A percentile compares a stretch with the other conserved stretches of the same genome.
Evolutionary conservation across 2,888 invertebrate species (phyloP).

Genomic region (Agrochola lota): DNA sequence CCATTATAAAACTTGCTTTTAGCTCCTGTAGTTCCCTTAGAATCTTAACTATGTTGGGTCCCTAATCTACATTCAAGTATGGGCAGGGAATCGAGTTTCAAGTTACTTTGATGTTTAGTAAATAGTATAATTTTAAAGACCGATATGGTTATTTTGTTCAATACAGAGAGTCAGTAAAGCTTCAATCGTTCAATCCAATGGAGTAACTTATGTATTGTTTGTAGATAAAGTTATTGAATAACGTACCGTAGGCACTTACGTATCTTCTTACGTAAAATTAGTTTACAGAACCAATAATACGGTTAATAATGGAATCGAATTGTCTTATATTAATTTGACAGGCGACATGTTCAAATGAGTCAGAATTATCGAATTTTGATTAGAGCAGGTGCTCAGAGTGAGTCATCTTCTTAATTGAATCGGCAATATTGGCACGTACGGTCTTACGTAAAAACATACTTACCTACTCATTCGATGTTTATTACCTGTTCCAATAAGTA

Average conservation of each 20-base stretch:
- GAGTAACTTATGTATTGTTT: too few relatives aligned
- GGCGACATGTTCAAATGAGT: constrained; percentile 32
- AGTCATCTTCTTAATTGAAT: constrained; percentile 31
- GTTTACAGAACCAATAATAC: background rate
- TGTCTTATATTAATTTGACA: constrained; percentile 32
- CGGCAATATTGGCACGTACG: constrained; percentile 49
- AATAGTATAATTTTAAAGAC: background rate
- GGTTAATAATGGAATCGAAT: background rate
- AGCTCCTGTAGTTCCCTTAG: too few relatives aligned
- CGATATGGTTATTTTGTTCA: background rate
- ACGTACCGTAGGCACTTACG: too few relatives aligned
- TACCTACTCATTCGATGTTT: background rate
- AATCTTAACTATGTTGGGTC: too few relatives aligned
- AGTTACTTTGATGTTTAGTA: background rate
- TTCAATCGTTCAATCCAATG: background rate
- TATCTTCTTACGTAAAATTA: too few relatives aligned
- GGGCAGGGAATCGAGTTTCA: background rate
- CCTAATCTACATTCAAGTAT: too few relatives aligned
- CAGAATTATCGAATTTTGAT: constrained; percentile 45
- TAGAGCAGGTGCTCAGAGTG: constrained; percentile 43
- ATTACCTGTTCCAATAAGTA: background rate
- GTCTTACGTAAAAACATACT: background rate
- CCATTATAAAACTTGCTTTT: too few relatives aligned
- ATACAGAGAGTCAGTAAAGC: background rate
- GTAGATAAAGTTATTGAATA: too few relatives aligned